Evolutionary conservation across 2,888 invertebrate species (phyloP).

Genomic region (Notodonta dromedarius): DNA sequence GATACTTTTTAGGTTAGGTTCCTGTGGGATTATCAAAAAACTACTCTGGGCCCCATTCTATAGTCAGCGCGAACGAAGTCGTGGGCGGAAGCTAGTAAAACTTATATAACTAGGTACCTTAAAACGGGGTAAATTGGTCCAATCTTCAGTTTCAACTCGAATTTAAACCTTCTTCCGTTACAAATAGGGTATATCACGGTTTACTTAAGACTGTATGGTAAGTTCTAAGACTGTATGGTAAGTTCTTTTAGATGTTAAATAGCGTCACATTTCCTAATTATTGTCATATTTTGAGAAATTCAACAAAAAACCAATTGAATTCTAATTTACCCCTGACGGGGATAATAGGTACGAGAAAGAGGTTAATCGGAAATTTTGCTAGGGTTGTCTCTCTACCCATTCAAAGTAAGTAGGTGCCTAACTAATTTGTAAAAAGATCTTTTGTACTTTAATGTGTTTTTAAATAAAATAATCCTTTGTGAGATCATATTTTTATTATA

Average conservation of each 20-base stretch:
- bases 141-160: conserved; percentile 4
- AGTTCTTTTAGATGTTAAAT: conserved; percentile 6
- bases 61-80: too few relatives aligned
- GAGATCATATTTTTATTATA: conserved; percentile 1
- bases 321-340: conserved; percentile 9
- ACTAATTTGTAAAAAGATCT: conserved; percentile 10
- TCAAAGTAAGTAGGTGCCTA: conserved; percentile 8
- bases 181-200: conserved; percentile 2
- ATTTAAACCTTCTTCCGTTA: conserved; percentile 2
- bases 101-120: too few relatives aligned
- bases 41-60: too few relatives aligned
- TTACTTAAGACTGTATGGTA: conserved; percentile 4
- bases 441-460: conserved; percentile 4
- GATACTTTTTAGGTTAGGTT: too few relatives aligned
- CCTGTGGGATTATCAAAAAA: too few relatives aligned
- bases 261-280: conserved; percentile 9
- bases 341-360: conserved; percentile 13
- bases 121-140: background rate
- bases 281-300: conserved; percentile 9
- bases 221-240: conserved; percentile 4
- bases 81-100: too few relatives aligned
- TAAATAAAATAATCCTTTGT: conserved; percentile 2
- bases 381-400: conserved; percentile 10
- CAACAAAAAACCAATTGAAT: conserved; percentile 9
- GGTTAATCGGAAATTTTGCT: conserved; percentile 16